phyloP scores from a whole-genome alignment of 2,113 vertebrate species.

The Cephalopholis sonnerati region DNA sequence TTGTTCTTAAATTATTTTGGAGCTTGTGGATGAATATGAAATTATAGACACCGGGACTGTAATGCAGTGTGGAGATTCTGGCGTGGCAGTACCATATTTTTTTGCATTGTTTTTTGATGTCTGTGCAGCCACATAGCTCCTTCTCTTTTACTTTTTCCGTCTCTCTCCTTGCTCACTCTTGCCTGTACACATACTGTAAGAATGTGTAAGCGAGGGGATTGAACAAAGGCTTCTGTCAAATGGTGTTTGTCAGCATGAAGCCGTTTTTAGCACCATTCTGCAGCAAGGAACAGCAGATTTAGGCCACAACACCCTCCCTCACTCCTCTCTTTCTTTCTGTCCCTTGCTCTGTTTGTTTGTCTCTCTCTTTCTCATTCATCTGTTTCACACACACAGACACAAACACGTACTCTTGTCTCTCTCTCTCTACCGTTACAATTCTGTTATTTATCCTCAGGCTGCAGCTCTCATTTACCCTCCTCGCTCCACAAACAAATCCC shows the following conservation, averaged over 20 bases:
- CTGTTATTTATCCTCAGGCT: conserved; percentile 51
- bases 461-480: conserved; percentile 26
- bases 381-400: background rate
- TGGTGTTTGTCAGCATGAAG: conserved; percentile 55
- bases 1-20: conserved; percentile 4
- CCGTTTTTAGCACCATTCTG: conserved; percentile 64
- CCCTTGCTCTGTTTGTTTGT: conserved; percentile 27
- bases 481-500: conserved; percentile 6
- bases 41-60: background rate
- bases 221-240: conserved; percentile 71
- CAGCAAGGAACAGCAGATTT: conserved; percentile 58
- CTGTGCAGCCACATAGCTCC: conserved; percentile 4
- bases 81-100: background rate
- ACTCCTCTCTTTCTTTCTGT: conserved; percentile 17
- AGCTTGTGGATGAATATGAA: background rate
- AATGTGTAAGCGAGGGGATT: conserved; percentile 38
- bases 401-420: background rate
- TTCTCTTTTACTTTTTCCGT: background rate
- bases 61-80: background rate
- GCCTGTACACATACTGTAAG: conserved; percentile 21
- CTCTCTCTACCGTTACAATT: conserved; percentile 41
- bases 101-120: background rate
- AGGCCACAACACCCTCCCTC: conserved; percentile 47
- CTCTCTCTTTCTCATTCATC: conserved; percentile 44
- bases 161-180: background rate